Conservation (phyloP, 92 coral and sea anemone genomes). For the Pocillopora grandis region DNA sequence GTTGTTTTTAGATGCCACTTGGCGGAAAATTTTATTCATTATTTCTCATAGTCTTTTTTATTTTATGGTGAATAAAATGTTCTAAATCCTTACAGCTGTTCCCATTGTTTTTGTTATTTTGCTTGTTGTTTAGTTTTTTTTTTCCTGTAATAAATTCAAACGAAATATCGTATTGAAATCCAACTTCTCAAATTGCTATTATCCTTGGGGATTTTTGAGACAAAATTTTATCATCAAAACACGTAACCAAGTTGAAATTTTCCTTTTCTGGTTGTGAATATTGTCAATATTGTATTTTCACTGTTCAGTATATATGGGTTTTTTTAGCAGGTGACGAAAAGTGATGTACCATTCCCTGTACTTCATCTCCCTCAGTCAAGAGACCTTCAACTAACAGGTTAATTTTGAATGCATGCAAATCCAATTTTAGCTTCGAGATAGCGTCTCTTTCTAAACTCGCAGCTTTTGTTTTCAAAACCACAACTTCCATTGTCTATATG, state of each 20-base stretch:
- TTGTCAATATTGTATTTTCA: background rate
- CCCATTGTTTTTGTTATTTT: too few species aligned
- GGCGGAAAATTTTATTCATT: too few species aligned
- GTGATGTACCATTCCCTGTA: background rate
- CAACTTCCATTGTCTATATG: background rate
- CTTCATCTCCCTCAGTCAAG: background rate
- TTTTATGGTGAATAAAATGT: too few species aligned
- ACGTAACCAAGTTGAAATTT: background rate
- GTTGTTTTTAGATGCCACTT: too few species aligned
- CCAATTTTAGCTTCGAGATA: slow-evolving; percentile 19
- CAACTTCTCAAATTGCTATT: background rate
- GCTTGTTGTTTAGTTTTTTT: too few species aligned
- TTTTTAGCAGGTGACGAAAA: slow-evolving; percentile 19
- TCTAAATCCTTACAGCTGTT: too few species aligned
- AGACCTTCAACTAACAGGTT: background rate
- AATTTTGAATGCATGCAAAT: slow-evolving; percentile 19
- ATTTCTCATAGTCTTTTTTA: too few species aligned
- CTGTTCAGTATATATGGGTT: background rate
- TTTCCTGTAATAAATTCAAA: too few species aligned
- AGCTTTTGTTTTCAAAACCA: slow-evolving; percentile 11
- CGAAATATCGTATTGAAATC: too few species aligned
- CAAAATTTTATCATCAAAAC: background rate
- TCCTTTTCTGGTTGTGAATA: background rate
- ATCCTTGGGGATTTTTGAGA: background rate
- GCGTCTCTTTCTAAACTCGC: background rate